Percentiles rank a stretch among this genome's conserved stretches.
Conservation (phyloP, 1,140 invertebrate genomes). For the Aphaenogaster rudis region DNA sequence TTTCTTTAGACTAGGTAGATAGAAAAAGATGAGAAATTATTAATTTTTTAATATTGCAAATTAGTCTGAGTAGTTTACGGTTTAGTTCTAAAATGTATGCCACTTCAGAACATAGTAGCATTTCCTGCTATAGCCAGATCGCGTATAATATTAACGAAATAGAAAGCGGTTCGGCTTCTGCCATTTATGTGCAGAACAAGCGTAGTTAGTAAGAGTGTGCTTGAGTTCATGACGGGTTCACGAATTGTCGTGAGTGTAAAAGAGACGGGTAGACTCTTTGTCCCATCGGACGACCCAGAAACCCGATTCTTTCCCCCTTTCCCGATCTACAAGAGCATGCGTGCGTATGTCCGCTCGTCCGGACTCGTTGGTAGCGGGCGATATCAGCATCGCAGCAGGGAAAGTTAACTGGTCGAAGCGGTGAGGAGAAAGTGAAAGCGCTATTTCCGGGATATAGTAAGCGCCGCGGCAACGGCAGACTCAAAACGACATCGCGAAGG, state of each 20-base stretch:
- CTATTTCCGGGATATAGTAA: constrained; percentile 83
- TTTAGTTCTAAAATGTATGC: not conserved
- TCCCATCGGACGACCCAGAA: constrained; percentile 79
- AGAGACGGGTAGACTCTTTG: constrained; percentile 70
- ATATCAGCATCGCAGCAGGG: constrained; percentile 74
- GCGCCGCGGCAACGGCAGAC: constrained; percentile 5
- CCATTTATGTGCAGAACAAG: not conserved
- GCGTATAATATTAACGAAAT: constrained; percentile 12
- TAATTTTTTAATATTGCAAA: not conserved
- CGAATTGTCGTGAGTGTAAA: constrained; percentile 50
- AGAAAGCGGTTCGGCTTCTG: constrained; percentile 22
- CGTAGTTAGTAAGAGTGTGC: not conserved
- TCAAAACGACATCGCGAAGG: constrained; percentile 74
- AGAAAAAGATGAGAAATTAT: not conserved
- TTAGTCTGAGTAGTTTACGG: not conserved
- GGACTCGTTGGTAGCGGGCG: constrained; percentile 17
- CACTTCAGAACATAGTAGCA: not conserved
- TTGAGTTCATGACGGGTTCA: constrained; percentile 42
- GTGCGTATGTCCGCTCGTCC: constrained; percentile 49
- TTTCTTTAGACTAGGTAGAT: not conserved
- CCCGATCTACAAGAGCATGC: constrained; percentile 45
- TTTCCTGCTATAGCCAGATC: not conserved
- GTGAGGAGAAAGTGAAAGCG: constrained; percentile 85
- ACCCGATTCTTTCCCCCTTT: constrained; percentile 72
- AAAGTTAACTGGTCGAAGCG: constrained; percentile 74